phyloP scores from a whole-genome alignment of 35 echinoderm and acorn worm genomes.

The Stichopus chloronotus region DNA sequence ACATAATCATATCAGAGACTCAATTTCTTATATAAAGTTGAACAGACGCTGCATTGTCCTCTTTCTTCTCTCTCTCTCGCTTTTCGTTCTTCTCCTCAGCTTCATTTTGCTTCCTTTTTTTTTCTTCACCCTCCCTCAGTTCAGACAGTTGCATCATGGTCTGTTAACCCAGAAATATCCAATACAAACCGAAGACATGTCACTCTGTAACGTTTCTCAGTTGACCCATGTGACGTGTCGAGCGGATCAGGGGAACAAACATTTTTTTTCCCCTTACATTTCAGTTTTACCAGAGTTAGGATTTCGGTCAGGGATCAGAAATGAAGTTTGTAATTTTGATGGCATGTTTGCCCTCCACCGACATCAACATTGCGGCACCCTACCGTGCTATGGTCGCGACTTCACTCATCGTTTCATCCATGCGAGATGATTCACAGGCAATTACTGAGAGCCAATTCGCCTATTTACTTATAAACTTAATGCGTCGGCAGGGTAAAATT shows the following conservation, averaged over 20 bases:
- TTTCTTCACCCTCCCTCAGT: too few species aligned
- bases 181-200: background rate
- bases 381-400: background rate
- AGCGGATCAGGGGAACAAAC: background rate
- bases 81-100: too few species aligned
- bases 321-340: slow-evolving; percentile 39
- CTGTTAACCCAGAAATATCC: background rate
- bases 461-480: background rate
- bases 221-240: background rate
- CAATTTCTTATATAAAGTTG: too few species aligned
- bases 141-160: background rate
- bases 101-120: too few species aligned
- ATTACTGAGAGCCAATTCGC: background rate
- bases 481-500: background rate
- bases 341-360: slow-evolving; percentile 47
- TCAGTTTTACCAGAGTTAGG: background rate
- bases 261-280: background rate
- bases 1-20: too few species aligned
- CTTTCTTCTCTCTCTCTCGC: too few species aligned
- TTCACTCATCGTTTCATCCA: background rate
- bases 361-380: slow-evolving; percentile 25
- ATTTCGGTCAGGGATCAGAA: slow-evolving; percentile 26
- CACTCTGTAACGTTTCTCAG: background rate
- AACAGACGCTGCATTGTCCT: too few species aligned
- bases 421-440: background rate